Evolutionary conservation across 2,113 vertebrate species (phyloP), one percentile per base, ranked within the genome.

Genomic region (Aplodontia rufa): DNA sequence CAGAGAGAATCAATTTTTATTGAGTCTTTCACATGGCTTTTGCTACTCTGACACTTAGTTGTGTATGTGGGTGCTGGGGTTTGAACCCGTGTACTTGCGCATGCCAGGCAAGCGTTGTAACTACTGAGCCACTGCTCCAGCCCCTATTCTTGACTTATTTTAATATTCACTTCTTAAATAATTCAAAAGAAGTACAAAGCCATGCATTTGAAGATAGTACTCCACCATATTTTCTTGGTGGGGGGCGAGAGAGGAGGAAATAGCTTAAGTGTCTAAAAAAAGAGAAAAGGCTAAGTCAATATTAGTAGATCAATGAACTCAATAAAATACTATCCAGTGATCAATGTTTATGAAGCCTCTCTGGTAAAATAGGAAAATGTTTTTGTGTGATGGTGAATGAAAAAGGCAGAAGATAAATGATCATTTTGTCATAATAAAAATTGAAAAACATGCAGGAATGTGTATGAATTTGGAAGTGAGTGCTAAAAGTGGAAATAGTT

Each of bases 101-200:
- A n/a, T n/a, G n/a, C n/a, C n/a, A n/a, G n/a, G n/a, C n/a, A n/a
- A n/a, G n/a, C n/a, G n/a, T n/a, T n/a, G n/a, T n/a, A n/a, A n/a
- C n/a, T n/a, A n/a, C n/a, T n/a, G n/a, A n/a, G n/a, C n/a, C n/a
- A n/a, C n/a, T n/a, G n/a, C n/a, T n/a, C n/a, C n/a, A n/a, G n/a
- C n/a, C n/a, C n/a, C n/a, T n/a, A n/a, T n/a, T n/a, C n/a, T n/a
- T n/a, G n/a, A n/a, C 80, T 96, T 71, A 75, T 72, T 80, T 79
- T 58, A 66, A 35, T 53, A 78, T 49, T 75, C 22, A 30, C 55
- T 76, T 90, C 72, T 74, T 82, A 85, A 90, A n/a, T 94, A 92
- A 96, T 87, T 81, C 20, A 49, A 69, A 49, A 83, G 58, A 40
- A 81, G 40, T 87, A 62, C 22, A 42, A 85, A 92, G 40, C 37